Percentiles rank a stretch among this genome's conserved stretches.
phyloP scores from a whole-genome alignment of 2,113 vertebrate species.

The Macrotus californicus region DNA sequence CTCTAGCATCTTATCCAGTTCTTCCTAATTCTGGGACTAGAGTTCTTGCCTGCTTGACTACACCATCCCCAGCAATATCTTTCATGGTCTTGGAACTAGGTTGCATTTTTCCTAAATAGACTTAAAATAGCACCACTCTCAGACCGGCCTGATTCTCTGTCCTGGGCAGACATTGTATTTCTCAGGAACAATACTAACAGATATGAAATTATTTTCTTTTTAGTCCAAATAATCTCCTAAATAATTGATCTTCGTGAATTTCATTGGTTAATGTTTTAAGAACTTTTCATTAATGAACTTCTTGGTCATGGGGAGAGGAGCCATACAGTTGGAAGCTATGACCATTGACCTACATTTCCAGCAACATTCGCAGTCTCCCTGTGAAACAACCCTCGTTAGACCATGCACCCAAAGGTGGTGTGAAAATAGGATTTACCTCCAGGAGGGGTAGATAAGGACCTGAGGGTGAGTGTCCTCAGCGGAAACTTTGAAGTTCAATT shows the following conservation, averaged over 20 bases:
- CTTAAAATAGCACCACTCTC: not conserved
- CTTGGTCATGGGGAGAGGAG: not conserved
- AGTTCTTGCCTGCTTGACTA: not conserved
- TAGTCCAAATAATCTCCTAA: conserved; percentile 1
- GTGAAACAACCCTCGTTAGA: not conserved
- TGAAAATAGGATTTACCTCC: not conserved
- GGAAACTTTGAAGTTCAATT: not conserved
- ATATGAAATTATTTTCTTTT: not conserved
- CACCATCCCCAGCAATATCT: not conserved
- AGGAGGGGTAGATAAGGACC: not conserved
- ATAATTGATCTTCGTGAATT: not conserved
- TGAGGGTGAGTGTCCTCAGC: not conserved
- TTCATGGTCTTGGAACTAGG: not conserved
- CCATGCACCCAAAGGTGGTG: not conserved
- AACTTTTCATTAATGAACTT: not conserved
- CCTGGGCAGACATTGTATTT: not conserved
- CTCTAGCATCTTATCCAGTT: not conserved
- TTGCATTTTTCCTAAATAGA: not conserved
- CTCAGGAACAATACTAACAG: not conserved
- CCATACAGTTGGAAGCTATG: not conserved
- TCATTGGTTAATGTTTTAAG: not conserved
- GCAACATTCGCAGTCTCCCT: not conserved
- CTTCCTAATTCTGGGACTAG: not conserved
- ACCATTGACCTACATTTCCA: not conserved
- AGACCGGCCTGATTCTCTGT: not conserved